Conservation (phyloP, 2,888 invertebrate genomes). For the Euplagia quadripunctaria region DNA sequence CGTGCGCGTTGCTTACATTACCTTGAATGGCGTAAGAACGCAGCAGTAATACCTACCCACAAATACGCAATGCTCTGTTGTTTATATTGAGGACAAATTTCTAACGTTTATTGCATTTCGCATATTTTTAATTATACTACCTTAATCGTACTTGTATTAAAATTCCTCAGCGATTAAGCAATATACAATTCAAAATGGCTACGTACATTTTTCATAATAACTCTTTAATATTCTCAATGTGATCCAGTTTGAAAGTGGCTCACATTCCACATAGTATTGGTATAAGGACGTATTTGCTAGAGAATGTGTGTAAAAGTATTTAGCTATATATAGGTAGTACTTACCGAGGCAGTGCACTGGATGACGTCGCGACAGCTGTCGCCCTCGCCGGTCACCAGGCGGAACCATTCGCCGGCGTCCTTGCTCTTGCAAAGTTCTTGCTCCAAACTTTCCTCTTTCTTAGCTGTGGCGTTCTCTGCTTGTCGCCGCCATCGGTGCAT, state of each 20-base stretch:
- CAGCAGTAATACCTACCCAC: constrained; percentile 37
- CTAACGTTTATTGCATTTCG: constrained; percentile 49
- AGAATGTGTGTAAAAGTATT: constrained; percentile 47
- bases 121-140: constrained; percentile 42
- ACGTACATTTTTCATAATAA: constrained; percentile 33
- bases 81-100: constrained; percentile 57
- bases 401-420: constrained; percentile 98
- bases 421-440: constrained; percentile 97
- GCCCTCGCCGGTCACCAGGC: constrained; percentile 95
- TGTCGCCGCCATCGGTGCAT: constrained; percentile 89
- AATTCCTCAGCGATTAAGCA: constrained; percentile 35
- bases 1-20: constrained; percentile 34
- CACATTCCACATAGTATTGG: constrained; percentile 34
- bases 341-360: constrained; percentile 97
- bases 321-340: constrained; percentile 69
- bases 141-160: constrained; percentile 34
- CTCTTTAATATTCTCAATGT: constrained; percentile 39
- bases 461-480: constrained; percentile 88
- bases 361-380: constrained; percentile 98
- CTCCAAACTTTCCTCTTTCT: constrained; percentile 96
- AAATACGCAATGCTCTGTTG: constrained; percentile 51
- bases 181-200: constrained; percentile 37
- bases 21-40: constrained; percentile 50
- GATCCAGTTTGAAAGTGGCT: constrained; percentile 37
- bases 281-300: constrained; percentile 40